These are phyloP conservation scores for Agrilus mali DNA, from an alignment of 2,888 invertebrate genomes.

Conservation along the genomic window DNA sequence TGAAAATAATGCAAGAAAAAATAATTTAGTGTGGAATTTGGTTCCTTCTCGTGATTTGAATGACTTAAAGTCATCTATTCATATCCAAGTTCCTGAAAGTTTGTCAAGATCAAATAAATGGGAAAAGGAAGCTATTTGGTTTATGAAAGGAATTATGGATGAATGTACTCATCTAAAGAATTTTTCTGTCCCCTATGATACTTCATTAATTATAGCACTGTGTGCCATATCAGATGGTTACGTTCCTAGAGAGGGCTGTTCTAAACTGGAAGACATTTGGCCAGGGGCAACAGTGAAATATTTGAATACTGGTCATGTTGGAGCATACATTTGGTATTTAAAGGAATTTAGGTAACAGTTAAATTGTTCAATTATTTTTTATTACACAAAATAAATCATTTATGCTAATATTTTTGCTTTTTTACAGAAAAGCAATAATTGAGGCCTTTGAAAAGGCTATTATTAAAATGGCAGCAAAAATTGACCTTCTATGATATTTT, in stretches of 20 bases:
- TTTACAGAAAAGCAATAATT: constrained; percentile 3
- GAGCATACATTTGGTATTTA: constrained; percentile 78
- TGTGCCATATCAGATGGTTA: constrained; percentile 84
- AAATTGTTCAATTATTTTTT: not conserved
- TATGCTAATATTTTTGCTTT: constrained; percentile 7
- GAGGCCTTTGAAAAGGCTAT: constrained; percentile 7
- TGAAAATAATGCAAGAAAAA: too few relatives aligned
- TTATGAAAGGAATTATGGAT: constrained; percentile 98
- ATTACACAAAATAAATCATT: constrained; percentile 39
- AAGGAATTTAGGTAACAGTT: constrained; percentile 66
- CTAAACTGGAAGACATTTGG: constrained; percentile 81
- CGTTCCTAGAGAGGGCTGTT: constrained; percentile 75
- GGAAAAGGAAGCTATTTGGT: constrained; percentile 72
- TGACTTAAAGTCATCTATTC: too few relatives aligned
- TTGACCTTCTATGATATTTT: too few relatives aligned
- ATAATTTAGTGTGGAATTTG: constrained; percentile 5
- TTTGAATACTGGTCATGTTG: constrained; percentile 80
- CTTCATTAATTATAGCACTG: constrained; percentile 80
- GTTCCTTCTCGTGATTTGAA: too few relatives aligned
- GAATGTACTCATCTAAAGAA: constrained; percentile 95
- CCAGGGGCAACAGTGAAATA: constrained; percentile 82
- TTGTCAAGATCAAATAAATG: constrained; percentile 41
- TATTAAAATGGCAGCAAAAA: too few relatives aligned
- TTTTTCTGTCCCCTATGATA: constrained; percentile 79
- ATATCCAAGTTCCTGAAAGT: too few relatives aligned